phyloP scores from a whole-genome alignment of 1,140 invertebrate species.

The Drosophila rufa region DNA sequence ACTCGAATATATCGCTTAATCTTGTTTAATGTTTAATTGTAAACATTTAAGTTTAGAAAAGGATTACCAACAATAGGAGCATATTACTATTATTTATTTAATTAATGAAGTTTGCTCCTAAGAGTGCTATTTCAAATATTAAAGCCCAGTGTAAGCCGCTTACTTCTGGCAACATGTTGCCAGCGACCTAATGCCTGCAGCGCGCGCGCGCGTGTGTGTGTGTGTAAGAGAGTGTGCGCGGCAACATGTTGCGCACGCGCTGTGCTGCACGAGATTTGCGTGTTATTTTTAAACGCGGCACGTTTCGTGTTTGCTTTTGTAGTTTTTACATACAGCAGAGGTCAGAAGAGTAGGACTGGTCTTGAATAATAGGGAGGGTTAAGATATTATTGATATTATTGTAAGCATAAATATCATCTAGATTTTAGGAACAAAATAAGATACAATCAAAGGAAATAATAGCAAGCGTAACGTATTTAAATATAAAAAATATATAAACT shows the following conservation, averaged over 20 bases:
- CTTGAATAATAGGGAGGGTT: no score
- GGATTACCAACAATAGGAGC: no score
- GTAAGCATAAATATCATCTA: no score
- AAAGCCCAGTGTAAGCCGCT: background rate
- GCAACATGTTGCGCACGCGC: conserved; percentile 69
- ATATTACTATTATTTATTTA: no score
- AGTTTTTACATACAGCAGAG: conserved; percentile 56
- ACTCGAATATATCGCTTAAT: no score
- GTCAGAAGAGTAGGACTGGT: background rate
- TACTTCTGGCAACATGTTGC: conserved; percentile 34
- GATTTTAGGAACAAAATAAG: no score
- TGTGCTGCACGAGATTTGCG: conserved; percentile 71
- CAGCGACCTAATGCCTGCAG: conserved; percentile 41
- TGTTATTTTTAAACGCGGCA: conserved; percentile 79
- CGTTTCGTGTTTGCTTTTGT: conserved; percentile 70
- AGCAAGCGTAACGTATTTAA: no score
- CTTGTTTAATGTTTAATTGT: no score
- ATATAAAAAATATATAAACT: no score
- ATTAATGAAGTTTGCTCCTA: no score
- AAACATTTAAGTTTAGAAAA: no score
- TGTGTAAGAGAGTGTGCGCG: background rate
- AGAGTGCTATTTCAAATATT: background rate
- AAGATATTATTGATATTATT: background rate
- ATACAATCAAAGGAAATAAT: no score
- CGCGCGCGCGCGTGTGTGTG: conserved; percentile 1